Evolutionary conservation across 2,888 invertebrate genomes (phyloP).

Genomic region (Agrotis exclamationis): DNA sequence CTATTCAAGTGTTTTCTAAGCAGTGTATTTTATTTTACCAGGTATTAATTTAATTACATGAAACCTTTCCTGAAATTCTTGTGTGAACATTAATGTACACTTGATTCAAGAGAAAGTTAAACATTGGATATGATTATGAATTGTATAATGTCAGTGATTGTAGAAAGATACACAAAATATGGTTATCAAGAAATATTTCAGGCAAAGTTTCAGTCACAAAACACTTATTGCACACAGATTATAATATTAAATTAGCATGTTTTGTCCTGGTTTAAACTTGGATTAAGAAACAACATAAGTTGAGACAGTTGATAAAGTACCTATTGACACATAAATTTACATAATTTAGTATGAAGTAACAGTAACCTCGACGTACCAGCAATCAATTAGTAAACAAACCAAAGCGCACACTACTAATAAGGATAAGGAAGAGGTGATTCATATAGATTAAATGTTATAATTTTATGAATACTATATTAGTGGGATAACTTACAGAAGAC

Average conservation of each 20-base stretch:
- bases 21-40: not conserved
- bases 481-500: slow-evolving; percentile 92
- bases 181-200: not conserved
- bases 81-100: not conserved
- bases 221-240: slow-evolving; percentile 17
- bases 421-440: slow-evolving; percentile 67
- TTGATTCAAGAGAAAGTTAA: not conserved
- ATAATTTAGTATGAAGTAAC: slow-evolving; percentile 50
- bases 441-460: slow-evolving; percentile 42
- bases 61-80: not conserved
- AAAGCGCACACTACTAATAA: slow-evolving; percentile 64
- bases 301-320: slow-evolving; percentile 14
- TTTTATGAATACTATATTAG: slow-evolving; percentile 53
- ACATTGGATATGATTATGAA: not conserved
- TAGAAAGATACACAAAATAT: no score
- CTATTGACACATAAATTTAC: slow-evolving; percentile 30
- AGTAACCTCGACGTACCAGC: slow-evolving; percentile 45
- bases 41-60: not conserved
- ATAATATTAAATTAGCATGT: not conserved
- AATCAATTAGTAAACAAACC: slow-evolving; percentile 64
- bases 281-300: slow-evolving; percentile 19
- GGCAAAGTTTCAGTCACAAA: not conserved
- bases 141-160: no score
- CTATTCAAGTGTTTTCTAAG: not conserved
- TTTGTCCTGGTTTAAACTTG: not conserved